Percentiles rank a stretch among this genome's conserved stretches.
These are phyloP conservation scores for Dipodomys spectabilis DNA, from an alignment of 2,113 vertebrate genomes.

Conservation along the genomic window DNA sequence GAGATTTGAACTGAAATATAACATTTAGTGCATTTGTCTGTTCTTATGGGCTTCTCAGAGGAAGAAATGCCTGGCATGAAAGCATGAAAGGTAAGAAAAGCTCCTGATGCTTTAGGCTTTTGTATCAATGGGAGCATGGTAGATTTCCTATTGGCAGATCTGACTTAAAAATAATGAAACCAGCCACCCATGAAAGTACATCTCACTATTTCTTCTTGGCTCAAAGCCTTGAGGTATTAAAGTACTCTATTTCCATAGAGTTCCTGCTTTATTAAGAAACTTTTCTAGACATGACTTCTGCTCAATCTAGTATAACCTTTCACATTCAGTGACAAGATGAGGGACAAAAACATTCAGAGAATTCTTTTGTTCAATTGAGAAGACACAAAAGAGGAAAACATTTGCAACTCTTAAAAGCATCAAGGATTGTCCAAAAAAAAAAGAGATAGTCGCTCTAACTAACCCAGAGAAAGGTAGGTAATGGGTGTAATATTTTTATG, in stretches of 20 bases:
- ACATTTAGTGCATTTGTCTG: conserved; percentile 49
- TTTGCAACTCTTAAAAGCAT: not conserved
- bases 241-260: conserved; percentile 35
- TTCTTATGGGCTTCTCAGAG: conserved; percentile 50
- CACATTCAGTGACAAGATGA: not conserved
- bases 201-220: conserved; percentile 56
- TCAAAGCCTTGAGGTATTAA: conserved; percentile 33
- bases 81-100: conserved; percentile 27
- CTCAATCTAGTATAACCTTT: conserved; percentile 28
- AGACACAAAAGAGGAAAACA: not conserved
- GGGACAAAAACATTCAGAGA: not conserved
- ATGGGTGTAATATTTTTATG: not conserved
- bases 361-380: not conserved
- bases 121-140: conserved; percentile 44
- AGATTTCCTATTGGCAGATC: conserved; percentile 40
- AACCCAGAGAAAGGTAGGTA: not conserved
- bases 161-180: not conserved
- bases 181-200: conserved; percentile 23
- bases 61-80: conserved; percentile 7
- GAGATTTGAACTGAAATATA: conserved; percentile 57
- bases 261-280: conserved; percentile 65
- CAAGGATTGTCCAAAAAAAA: not conserved
- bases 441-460: not conserved
- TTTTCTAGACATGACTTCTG: conserved; percentile 40
- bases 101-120: conserved; percentile 62